These are phyloP conservation scores for Gopherus evgoodei DNA, from an alignment of 2,113 vertebrate genomes.

Conservation along the genomic window DNA sequence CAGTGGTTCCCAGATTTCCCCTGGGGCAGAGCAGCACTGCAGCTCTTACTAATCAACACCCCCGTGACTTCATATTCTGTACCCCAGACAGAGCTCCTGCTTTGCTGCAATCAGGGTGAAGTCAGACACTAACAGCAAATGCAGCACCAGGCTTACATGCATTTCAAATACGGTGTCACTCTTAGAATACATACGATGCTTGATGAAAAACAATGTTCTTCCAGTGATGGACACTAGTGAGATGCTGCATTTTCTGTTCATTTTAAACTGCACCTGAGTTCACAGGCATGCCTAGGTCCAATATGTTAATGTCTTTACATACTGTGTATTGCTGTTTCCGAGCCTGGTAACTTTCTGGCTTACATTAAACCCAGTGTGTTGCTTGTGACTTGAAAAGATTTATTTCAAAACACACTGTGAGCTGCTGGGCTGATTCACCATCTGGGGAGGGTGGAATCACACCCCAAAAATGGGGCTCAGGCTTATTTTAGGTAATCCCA, in stretches of 20 bases:
- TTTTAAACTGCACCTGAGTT: neutral
- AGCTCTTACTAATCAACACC: neutral
- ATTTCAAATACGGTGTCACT: neutral
- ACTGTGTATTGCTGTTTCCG: neutral
- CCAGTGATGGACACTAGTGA: neutral
- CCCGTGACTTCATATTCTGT: neutral
- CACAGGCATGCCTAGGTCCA: neutral
- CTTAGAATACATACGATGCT: neutral
- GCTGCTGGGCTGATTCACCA: neutral
- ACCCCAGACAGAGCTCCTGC: neutral
- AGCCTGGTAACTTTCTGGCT: neutral
- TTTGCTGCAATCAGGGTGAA: neutral
- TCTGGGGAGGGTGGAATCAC: neutral
- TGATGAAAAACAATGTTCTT: neutral
- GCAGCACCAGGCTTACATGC: neutral
- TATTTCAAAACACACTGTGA: neutral
- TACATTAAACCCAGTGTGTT: neutral
- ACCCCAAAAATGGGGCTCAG: neutral
- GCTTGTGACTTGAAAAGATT: neutral
- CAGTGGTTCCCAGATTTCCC: neutral
- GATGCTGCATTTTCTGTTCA: neutral
- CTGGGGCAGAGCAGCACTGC: neutral
- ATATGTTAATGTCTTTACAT: neutral
- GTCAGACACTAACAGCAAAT: neutral
- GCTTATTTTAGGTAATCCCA: neutral